Evolutionary conservation across 23 tunicate genomes (phyloP), one percentile per base, ranked within the genome.

Genomic region (Trididemnum nubilum): DNA sequence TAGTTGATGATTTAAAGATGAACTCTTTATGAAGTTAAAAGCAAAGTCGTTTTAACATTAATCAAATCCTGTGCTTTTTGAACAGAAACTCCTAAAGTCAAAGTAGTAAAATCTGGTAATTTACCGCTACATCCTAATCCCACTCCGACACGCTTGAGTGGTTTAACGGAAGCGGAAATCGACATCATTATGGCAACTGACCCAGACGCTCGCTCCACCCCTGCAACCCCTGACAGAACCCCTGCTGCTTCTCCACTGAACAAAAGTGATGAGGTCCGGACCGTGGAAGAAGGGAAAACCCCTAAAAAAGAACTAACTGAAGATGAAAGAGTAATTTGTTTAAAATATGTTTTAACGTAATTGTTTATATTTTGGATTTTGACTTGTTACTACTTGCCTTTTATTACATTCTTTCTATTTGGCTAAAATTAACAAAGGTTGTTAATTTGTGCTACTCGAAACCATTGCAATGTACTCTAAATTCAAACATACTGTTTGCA

Each of bases 151-250:
- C 36, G 39, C 30, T 23, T 51, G 21, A 44, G 65, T 51, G 79
- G 83, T 1, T 83, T 92, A 29, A 80, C 92, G 23, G 88, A 86
- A 34, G 64, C 81, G 3, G 97, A 92, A 49, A 26, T 82, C 1
- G 88, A 79, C 2, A 86, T 92, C 37, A 63, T 92, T 29, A 77
- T 82, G 85, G 92, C 91, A 22, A 89, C 86, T 32, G 97, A 92
- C 58, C 97, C 97, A 1, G 97, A 92, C 59, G 76, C 74, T 32
- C 35, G 73, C 19, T 80, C 84, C 34, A 80, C 58, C 4, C 35
- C 84, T 2, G 7, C 84, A 2, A 80, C 73, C 33, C 84, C 73
- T 2, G 57, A 64, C 84, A 77, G 66, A 38, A 19, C 23, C 2
- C 18, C 25, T 2, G 18, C 25, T 9, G 81, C 40, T 39, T 35